Evolutionary conservation across 2,888 invertebrate species (phyloP), one percentile per base, ranked within the genome.

Genomic region (Stictocephala bisonia): DNA sequence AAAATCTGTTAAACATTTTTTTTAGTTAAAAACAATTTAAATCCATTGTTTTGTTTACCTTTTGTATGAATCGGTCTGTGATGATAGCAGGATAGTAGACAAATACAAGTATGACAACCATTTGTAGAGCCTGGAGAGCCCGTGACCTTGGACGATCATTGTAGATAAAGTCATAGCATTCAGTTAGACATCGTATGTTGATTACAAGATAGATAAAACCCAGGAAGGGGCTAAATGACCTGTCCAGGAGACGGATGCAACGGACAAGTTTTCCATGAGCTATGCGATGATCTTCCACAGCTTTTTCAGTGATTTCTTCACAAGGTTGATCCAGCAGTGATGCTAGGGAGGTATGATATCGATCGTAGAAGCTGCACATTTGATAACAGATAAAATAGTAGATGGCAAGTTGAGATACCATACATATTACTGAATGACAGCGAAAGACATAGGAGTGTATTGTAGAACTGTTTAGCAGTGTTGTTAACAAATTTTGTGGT

Each of bases 381-480:
- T 64, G 64, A 24, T 64, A 64, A 22, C 64, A 64, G 3, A 64
- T 13, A 13, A 44, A 4, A 18, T 64, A 64, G 44, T 26, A 64
- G 26, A 64, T 2, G 11, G 44, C 24, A 4, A 44, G n/a, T 64
- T 64, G 64, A 26, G 64, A 13, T 15, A 64, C 15, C 9, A 22
- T 2, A 4, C 2, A 15, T 2, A 44, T 40, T 22, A 44, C 1
- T 2, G 7, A 2, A 3, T 41, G 40, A 15, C 11, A 41, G 24
- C 27, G 3, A 13, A 64, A 15, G 22, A 35, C 22, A 13, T 35
- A 26, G 40, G n/a, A 24, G 44, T 18, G 18, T n/a, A 11, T 22
- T 22, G 9, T 20, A 27, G 27, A 15, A 18, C n/a, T 35, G 11
- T 60, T 24, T 2, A 22, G 60, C 22, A 40, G 11, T 3, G 11